phyloP scores from a whole-genome alignment of 2,113 vertebrate genomes.

The Alethe diademata region DNA sequence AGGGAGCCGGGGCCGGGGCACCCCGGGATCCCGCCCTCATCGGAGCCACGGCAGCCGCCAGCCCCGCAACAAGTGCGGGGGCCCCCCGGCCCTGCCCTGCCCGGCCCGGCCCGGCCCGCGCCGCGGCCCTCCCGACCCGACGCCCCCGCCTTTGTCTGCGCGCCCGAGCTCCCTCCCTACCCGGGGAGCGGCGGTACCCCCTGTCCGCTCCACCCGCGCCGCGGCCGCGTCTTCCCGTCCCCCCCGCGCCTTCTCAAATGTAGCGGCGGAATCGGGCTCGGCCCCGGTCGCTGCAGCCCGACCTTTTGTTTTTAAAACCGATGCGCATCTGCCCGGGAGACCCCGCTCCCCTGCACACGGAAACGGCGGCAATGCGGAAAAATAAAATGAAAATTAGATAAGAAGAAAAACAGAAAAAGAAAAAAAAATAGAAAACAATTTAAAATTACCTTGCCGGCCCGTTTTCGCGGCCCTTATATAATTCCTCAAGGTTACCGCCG shows the following conservation, averaged over 20 bases:
- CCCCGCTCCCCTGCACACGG: background rate
- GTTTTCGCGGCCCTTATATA: constrained; percentile 69
- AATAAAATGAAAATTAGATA: background rate
- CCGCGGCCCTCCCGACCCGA: background rate
- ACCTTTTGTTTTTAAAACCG: constrained; percentile 52
- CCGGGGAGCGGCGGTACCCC: background rate
- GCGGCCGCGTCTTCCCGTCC: background rate
- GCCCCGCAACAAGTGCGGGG: background rate
- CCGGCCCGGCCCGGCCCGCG: background rate
- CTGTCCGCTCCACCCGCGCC: background rate
- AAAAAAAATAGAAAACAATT: background rate
- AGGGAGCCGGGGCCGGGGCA: too few species aligned
- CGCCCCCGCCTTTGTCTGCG: background rate
- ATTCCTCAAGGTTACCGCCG: constrained; percentile 72
- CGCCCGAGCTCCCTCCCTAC: background rate
- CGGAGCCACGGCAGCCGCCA: background rate
- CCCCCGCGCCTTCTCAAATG: background rate
- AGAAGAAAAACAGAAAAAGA: background rate
- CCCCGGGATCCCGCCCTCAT: background rate
- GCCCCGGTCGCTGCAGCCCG: background rate
- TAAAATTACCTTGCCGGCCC: constrained; percentile 60
- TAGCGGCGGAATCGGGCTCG: background rate
- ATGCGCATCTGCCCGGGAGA: constrained; percentile 25
- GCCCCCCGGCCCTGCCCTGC: too few species aligned
- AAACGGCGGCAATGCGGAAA: constrained; percentile 2